phyloP scores from a whole-genome alignment of 2,888 invertebrate species.

The Sericinus montela region DNA sequence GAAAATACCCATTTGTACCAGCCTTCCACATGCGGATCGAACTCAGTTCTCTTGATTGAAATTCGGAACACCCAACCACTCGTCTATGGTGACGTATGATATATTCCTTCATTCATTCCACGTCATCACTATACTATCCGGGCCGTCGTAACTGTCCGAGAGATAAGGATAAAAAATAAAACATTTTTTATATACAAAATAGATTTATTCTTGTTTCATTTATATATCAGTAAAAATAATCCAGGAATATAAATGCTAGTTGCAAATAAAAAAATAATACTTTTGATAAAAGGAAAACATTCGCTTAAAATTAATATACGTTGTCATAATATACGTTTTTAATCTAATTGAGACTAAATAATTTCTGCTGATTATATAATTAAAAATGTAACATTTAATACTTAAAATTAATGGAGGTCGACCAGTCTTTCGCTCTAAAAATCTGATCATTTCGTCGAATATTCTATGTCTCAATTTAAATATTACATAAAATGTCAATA shows the following conservation, averaged over 20 bases:
- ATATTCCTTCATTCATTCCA: no score
- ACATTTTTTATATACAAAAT: not conserved
- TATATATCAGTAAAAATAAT: not conserved
- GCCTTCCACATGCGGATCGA: no score
- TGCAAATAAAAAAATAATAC: constrained; percentile 13
- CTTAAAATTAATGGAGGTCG: constrained; percentile 9
- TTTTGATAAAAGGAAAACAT: constrained; percentile 9
- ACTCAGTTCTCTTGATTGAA: no score
- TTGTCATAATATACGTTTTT: not conserved
- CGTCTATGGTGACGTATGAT: no score
- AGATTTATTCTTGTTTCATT: not conserved
- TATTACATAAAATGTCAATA: no score
- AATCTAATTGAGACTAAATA: not conserved
- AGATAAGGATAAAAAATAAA: constrained; percentile 2
- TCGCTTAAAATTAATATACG: not conserved
- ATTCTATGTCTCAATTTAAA: not conserved
- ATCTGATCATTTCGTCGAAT: not conserved
- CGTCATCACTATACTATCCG: no score
- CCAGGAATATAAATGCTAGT: constrained; percentile 6
- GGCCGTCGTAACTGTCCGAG: no score
- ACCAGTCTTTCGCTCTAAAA: constrained; percentile 17
- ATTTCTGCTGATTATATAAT: not conserved
- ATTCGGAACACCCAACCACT: no score
- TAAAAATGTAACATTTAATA: constrained; percentile 3
- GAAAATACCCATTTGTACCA: no score